Percentiles rank a stretch among this genome's conserved stretches.
These are phyloP conservation scores for Drymodes brunneopygia DNA, from an alignment of 2,113 vertebrate species.

Conservation along the genomic window DNA sequence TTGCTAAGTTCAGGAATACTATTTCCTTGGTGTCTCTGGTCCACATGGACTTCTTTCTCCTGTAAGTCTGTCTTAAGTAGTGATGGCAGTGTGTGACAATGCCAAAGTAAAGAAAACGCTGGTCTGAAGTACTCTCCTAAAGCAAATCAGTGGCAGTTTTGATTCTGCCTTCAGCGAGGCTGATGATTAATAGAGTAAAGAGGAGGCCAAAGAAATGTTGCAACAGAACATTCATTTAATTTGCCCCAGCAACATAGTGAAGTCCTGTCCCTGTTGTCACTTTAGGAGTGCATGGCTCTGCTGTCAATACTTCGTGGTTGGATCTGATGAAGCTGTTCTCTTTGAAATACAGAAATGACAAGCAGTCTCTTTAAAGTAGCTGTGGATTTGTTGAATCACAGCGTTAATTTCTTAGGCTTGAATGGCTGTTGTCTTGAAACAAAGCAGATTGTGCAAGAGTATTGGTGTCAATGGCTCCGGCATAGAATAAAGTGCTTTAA, in stretches of 20 bases:
- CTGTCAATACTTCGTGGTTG: not conserved
- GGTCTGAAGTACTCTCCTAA: not conserved
- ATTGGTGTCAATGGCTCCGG: constrained; percentile 24
- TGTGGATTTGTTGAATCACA: constrained; percentile 14
- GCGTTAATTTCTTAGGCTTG: not conserved
- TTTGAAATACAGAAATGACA: constrained; percentile 1
- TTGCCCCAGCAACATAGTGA: not conserved
- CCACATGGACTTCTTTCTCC: not conserved
- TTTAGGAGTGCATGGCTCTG: not conserved
- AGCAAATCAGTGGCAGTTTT: not conserved
- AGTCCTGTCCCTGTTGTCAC: not conserved
- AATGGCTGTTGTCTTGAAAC: constrained; percentile 29
- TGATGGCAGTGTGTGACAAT: not conserved
- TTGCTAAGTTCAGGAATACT: constrained; percentile 23
- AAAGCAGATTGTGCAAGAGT: constrained; percentile 15
- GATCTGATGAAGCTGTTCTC: not conserved
- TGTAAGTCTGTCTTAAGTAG: not conserved
- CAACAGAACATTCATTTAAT: not conserved
- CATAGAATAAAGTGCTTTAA: constrained; percentile 5
- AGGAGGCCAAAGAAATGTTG: not conserved
- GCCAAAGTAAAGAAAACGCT: not conserved
- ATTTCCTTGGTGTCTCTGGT: constrained; percentile 23
- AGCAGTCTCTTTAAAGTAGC: not conserved
- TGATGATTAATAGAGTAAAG: not conserved
- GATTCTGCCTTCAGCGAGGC: not conserved